phyloP scores from a whole-genome alignment of 1,140 invertebrate species.

The Heliconius eleuchia region DNA sequence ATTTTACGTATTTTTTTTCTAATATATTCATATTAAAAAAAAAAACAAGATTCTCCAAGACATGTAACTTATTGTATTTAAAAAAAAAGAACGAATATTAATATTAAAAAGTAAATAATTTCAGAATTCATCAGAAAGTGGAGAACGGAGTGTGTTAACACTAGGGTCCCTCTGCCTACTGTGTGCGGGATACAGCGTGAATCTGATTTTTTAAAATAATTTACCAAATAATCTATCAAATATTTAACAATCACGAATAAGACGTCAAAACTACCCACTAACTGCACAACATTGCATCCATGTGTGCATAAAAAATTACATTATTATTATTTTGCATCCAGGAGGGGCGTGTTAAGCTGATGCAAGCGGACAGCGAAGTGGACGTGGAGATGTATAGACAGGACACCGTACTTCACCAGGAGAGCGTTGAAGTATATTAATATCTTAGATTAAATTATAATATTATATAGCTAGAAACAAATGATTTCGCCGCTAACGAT shows the following conservation, averaged over 20 bases:
- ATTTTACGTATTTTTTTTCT: too few species aligned
- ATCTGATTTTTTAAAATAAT: too few species aligned
- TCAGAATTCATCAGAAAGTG: too few species aligned
- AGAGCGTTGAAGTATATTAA: conserved; percentile 79
- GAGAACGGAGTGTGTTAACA: too few species aligned
- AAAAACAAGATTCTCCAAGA: too few species aligned
- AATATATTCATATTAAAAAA: too few species aligned
- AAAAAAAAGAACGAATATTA: too few species aligned
- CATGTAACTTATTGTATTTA: too few species aligned
- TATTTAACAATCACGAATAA: neutral
- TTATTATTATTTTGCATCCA: conserved; percentile 44
- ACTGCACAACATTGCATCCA: neutral
- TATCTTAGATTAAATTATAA: neutral
- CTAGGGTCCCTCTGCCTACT: too few species aligned
- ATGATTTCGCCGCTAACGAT: neutral
- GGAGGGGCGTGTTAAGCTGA: conserved; percentile 82
- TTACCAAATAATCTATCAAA: neutral
- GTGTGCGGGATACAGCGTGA: too few species aligned
- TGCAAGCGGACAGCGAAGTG: conserved; percentile 84
- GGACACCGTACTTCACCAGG: conserved; percentile 83
- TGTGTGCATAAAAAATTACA: neutral
- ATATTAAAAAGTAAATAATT: too few species aligned
- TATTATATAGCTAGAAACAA: neutral
- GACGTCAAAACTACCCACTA: neutral
- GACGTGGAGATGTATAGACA: conserved; percentile 85